Percentiles rank a stretch among this genome's conserved stretches.
Conservation (phyloP, 2,888 invertebrate genomes). For the Epistrophe eligans region DNA sequence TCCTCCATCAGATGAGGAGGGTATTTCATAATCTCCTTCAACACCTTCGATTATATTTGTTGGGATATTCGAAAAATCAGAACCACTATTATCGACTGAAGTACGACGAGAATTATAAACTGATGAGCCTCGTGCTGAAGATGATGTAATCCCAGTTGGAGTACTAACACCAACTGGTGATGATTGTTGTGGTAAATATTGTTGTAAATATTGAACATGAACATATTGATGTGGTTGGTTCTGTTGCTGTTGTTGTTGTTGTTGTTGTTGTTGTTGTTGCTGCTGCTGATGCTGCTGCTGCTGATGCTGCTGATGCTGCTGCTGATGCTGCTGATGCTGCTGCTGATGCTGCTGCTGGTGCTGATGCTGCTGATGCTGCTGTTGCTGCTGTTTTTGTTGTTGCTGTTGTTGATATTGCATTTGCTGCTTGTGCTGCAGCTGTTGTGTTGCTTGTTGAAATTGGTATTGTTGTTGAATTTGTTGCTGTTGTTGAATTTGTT, state of each 20-base stretch:
- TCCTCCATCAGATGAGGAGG: conserved; percentile 26
- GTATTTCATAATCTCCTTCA: conserved; percentile 73
- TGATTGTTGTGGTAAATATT: conserved; percentile 46
- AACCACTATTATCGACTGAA: conserved; percentile 82
- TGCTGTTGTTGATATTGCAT: neutral
- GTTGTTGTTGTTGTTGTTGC: neutral
- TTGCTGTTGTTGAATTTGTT: conserved; percentile 9
- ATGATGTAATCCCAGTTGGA: conserved; percentile 79
- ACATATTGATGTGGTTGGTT: conserved; percentile 41
- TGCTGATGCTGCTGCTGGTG: conserved; percentile 2
- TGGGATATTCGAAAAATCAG: conserved; percentile 80
- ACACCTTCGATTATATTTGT: conserved; percentile 79
- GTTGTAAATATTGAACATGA: conserved; percentile 60
- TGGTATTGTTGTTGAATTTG: neutral
- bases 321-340: neutral
- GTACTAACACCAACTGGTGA: conserved; percentile 79
- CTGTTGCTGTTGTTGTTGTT: neutral
- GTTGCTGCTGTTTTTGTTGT: neutral
- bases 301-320: neutral
- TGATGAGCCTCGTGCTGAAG: conserved; percentile 81
- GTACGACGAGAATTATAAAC: conserved; percentile 83
- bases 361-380: neutral
- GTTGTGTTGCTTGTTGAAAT: neutral
- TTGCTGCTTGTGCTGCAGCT: conserved; percentile 3
- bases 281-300: neutral